Evolutionary conservation across 2,113 vertebrate genomes (phyloP).

Genomic region (Pituophis catenifer): DNA sequence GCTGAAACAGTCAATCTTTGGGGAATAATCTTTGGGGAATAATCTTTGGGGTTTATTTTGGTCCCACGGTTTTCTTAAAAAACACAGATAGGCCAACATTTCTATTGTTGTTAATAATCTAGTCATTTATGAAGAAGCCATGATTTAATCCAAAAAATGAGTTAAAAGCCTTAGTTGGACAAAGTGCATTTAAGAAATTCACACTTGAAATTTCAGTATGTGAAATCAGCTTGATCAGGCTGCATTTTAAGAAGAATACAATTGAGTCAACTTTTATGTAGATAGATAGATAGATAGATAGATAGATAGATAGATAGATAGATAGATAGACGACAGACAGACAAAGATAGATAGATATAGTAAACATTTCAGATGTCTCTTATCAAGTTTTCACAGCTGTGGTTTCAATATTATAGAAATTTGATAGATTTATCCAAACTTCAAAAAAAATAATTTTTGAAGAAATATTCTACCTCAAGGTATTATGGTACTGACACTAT

Average conservation of each 20-base stretch:
- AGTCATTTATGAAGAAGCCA: not conserved
- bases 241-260: not conserved
- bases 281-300: not conserved
- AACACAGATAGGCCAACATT: not conserved
- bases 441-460: not conserved
- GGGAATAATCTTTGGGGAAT: not conserved
- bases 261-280: not conserved
- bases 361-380: not conserved
- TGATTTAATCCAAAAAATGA: not conserved
- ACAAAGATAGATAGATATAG: not conserved
- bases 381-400: not conserved
- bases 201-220: not conserved
- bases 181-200: not conserved
- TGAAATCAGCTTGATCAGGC: not conserved
- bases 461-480: not conserved
- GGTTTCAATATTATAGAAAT: not conserved
- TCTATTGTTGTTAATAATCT: not conserved
- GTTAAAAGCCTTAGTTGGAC: not conserved
- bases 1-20: not conserved
- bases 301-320: not conserved
- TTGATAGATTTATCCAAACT: not conserved
- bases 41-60: not conserved
- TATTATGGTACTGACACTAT: not conserved
- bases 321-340: not conserved
- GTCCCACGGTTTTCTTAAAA: not conserved